Evolutionary conservation across 23 tunicate species (phyloP), one percentile per base, ranked within the genome.

Genomic region (Botrylloides violaceus): DNA sequence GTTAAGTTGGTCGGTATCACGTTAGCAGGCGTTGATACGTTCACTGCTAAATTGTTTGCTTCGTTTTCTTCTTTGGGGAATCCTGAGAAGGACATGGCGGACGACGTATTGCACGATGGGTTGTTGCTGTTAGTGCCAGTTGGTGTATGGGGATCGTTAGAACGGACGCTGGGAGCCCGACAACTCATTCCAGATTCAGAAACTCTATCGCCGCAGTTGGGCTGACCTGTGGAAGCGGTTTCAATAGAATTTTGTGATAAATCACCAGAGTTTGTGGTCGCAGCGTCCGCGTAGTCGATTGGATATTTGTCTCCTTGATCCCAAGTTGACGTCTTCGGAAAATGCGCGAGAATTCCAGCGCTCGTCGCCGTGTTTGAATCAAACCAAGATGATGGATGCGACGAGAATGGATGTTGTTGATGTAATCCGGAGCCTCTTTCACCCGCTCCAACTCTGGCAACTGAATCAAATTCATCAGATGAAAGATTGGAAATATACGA

Each of bases 41-140:
- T 77, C 23, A 83, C 58, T 19, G 79, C 59, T 32, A 61, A 21
- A 4, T 34, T 49, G 23, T 26, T 21, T 4, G 30, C 57, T n/a
- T 84, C 92, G 33, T 84, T 83, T 66, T 84, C 78, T 5, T 83
- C 79, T 32, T 79, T 84, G 0, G 92, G 76, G 29, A 78, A 84
- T 9, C 75, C 83, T 23, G 76, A 81, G 61, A 84, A 84, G 23
- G 66, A n/a, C 48, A 64, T 62, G 24, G 66, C 61, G 37, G 74
- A 58, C 0, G 75, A 34, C 23, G 55, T 38, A 68, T 68, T 68
- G 74, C 74, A 68, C 56, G 56, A 21, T 43, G 74, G 36, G 37
- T 43, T 43, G 74, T 68, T 68, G 47, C 58, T 68, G 58, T 68
- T 68, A 30, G 36, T 68, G 0, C 49, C 49, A 20, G 49, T 43